Percentiles rank a stretch among this genome's conserved stretches.
Evolutionary conservation across 2,797 vertebrate genomes (phyloP).

Genomic region (Anisognathus igniventris): DNA sequence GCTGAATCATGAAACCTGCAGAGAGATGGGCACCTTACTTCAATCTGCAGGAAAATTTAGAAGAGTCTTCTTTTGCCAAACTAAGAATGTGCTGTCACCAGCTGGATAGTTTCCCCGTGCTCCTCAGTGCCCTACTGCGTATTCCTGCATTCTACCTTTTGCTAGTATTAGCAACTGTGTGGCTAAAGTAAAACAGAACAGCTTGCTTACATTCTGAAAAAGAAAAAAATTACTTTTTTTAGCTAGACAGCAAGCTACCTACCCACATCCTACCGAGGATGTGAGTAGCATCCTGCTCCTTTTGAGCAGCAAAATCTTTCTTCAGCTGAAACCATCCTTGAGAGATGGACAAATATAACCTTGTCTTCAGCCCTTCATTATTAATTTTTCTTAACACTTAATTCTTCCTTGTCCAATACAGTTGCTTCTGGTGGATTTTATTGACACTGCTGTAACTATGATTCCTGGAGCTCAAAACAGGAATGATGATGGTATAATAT

Average conservation of each 20-base stretch:
- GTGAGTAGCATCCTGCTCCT: neutral
- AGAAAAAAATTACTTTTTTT: neutral
- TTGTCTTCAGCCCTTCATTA: neutral
- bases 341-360: neutral
- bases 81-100: neutral
- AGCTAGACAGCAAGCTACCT: neutral
- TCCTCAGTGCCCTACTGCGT: fast-evolving
- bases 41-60: neutral
- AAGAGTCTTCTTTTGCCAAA: neutral
- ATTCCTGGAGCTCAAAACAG: neutral
- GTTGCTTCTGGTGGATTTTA: neutral
- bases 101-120: neutral
- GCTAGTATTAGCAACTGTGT: neutral
- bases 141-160: neutral
- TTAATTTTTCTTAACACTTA: neutral
- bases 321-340: neutral
- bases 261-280: neutral
- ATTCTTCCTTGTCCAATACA: neutral
- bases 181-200: neutral
- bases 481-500: neutral
- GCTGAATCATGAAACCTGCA: neutral
- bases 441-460: neutral
- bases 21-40: neutral
- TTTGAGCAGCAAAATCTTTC: neutral
- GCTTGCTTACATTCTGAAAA: neutral